Percentiles rank a stretch among this genome's conserved stretches.
Conservation (phyloP, 2,888 invertebrate species). For the Choristoneura rosaceana region DNA sequence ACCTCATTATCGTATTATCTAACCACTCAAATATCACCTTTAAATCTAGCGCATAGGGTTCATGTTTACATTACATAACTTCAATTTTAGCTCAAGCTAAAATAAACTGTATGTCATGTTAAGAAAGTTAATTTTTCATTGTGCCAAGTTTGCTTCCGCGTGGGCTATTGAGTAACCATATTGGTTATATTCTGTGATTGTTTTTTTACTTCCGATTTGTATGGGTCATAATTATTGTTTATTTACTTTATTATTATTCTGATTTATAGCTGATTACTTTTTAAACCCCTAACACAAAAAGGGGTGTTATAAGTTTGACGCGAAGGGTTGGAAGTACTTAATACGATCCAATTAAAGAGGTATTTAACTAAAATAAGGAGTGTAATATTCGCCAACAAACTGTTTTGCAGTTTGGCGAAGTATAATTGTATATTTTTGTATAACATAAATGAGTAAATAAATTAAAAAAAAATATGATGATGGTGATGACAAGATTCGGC, state of each 20-base stretch:
- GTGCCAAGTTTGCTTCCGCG: neutral
- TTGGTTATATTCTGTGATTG: slow-evolving; percentile 4
- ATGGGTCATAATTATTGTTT: slow-evolving; percentile 5
- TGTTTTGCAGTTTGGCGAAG: no score
- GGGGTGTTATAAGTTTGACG: no score
- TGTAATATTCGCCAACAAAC: no score
- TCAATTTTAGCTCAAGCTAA: neutral
- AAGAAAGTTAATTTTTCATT: neutral
- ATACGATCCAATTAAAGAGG: no score
- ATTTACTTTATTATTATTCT: no score
- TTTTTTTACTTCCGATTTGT: slow-evolving; percentile 28
- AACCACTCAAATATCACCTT: slow-evolving; percentile 25
- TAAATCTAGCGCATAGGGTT: slow-evolving; percentile 19
- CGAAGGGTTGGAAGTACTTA: no score
- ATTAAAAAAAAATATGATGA: no score
- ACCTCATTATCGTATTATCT: slow-evolving; percentile 20
- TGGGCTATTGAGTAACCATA: slow-evolving; percentile 13
- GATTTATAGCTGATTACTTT: no score
- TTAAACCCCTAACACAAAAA: no score
- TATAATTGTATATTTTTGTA: no score
- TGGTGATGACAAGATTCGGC: neutral
- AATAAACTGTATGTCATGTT: neutral
- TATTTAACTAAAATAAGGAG: no score
- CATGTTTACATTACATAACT: slow-evolving; percentile 31
- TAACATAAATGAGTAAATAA: no score